phyloP scores from a whole-genome alignment of 2,888 invertebrate species.

The Eilema depressum region DNA sequence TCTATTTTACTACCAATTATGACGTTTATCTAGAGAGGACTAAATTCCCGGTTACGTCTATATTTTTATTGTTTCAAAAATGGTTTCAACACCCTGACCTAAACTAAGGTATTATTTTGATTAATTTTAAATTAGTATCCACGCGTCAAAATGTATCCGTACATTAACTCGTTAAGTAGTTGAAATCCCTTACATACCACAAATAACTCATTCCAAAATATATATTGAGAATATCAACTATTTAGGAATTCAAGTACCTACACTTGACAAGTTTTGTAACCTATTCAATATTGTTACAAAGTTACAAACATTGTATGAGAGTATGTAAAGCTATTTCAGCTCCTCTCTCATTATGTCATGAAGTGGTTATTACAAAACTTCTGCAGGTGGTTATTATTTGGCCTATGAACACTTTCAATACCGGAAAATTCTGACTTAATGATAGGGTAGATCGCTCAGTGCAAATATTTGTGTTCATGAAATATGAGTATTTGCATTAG shows the following conservation, averaged over 20 bases:
- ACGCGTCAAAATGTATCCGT: background rate
- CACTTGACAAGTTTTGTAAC: background rate
- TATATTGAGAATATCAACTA: background rate
- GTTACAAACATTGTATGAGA: background rate
- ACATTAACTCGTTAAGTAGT: background rate
- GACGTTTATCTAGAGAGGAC: no score
- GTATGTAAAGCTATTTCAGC: background rate
- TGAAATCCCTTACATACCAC: background rate
- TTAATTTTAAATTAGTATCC: no score
- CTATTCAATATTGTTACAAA: background rate
- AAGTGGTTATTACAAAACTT: background rate
- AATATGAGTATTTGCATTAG: no score
- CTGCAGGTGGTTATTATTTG: background rate
- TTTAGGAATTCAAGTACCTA: background rate
- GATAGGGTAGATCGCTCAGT: no score
- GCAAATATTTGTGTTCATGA: no score
- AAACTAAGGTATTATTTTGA: no score
- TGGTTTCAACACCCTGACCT: no score
- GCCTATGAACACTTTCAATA: background rate
- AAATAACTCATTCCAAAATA: background rate
- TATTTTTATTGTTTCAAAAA: no score
- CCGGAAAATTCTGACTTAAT: no score
- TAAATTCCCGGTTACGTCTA: no score
- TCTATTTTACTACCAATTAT: no score
- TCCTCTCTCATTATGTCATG: background rate